Evolutionary conservation across 35 echinoderm and acorn worm genomes (phyloP), one percentile per base, ranked within the genome.

Genomic region (Patiria miniata): DNA sequence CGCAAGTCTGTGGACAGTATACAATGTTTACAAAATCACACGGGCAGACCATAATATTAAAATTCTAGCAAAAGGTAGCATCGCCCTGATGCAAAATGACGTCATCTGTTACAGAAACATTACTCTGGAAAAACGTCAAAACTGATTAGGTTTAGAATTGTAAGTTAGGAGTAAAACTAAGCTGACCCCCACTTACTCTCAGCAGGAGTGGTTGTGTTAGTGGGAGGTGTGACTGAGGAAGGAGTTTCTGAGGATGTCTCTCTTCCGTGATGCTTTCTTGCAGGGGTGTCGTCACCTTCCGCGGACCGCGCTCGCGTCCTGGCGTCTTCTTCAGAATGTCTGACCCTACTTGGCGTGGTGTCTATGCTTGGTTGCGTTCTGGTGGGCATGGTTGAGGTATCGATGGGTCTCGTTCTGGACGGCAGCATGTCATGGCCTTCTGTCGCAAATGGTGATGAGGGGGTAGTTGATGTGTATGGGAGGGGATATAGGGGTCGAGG

Each of bases 361-460:
- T 73, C 65, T 26, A 34, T 30, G 65, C 26, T 32, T 23, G 65
- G 65, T 34, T 34, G 21, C 10, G 26, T 73, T 73, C 65, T 73
- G 14, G 26, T 73, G 26, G 26, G 26, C 26, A 23, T 9, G 65
- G 57, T 60, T n/a, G 10, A 60, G 57, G 26, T 34, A 23, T 34
- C 34, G 3, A 26, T 10, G 0, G 65, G 65, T 73, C 65, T 73
- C 10, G 65, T 73, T 30, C 65, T 73, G 7, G 60, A 68, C 8
- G 29, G 34, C 26, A 36, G 65, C 10, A 34, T 34, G 14, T 73
- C 65, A 16, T 73, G 34, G 29, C 26, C 65, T 73, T 73, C 65
- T 83, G n/a, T 38, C 36, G 52, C 81, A 54, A 83, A 54, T 38
- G 81, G 81, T n/a, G 81, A 39, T 77, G 56, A 38, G 42, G 61